phyloP scores from a whole-genome alignment of 2,888 invertebrate species.

The Cheilosia vernalis region DNA sequence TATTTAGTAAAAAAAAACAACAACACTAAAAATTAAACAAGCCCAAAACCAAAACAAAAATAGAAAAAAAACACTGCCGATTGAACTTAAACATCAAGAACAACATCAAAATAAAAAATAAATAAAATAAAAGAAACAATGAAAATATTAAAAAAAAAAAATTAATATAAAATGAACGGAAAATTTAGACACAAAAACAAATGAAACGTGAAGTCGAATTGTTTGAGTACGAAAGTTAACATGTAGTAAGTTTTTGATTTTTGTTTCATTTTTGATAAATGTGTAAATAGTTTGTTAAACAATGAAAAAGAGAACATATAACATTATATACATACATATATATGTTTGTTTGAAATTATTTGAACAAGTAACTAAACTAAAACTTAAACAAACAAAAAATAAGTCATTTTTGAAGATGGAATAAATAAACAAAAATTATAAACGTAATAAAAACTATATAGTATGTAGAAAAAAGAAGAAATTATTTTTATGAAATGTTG shows the following conservation, averaged over 20 bases:
- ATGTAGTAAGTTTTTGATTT: constrained; percentile 69
- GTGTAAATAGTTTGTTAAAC: constrained; percentile 74
- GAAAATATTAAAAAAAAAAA: constrained; percentile 72
- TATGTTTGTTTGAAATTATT: constrained; percentile 33
- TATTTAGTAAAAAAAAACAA: constrained; percentile 39
- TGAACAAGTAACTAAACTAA: constrained; percentile 13
- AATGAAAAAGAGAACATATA: constrained; percentile 60
- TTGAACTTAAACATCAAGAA: constrained; percentile 72
- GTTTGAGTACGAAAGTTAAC: constrained; percentile 75
- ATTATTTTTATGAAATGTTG: constrained; percentile 65
- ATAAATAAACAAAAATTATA: constrained; percentile 19
- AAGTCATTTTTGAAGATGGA: constrained; percentile 33
- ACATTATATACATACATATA: constrained; percentile 46
- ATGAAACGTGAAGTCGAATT: constrained; percentile 67
- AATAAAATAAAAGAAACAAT: constrained; percentile 58
- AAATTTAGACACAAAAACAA: constrained; percentile 71
- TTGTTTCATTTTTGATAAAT: constrained; percentile 64
- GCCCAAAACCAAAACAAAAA: constrained; percentile 56
- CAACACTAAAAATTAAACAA: constrained; percentile 35
- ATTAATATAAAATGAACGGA: constrained; percentile 68
- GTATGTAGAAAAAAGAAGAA: constrained; percentile 12
- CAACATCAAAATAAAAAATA: constrained; percentile 56
- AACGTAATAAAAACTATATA: constrained; percentile 21
- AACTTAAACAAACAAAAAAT: constrained; percentile 16
- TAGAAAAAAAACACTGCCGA: constrained; percentile 65